Conservation (phyloP, 2,888 invertebrate species). For the Drosophila nr. fundita region DNA sequence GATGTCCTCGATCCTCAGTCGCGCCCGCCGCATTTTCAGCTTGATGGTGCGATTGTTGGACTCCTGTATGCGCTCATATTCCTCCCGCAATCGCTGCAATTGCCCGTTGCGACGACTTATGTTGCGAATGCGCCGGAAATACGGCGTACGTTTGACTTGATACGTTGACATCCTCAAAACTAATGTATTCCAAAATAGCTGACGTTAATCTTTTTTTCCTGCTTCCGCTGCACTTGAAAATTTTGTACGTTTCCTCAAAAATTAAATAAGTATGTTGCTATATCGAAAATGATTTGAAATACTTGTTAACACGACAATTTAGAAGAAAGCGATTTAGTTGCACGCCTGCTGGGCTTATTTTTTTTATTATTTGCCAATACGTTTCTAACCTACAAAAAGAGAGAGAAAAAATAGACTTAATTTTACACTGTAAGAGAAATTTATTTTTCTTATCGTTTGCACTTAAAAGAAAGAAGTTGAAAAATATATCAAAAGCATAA, state of each 20-base stretch:
- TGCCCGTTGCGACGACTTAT: constrained; percentile 76
- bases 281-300: no score
- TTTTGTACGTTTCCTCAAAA: constrained; percentile 52
- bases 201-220: constrained; percentile 4
- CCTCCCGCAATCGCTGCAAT: constrained; percentile 74
- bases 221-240: constrained; percentile 50
- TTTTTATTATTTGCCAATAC: background rate
- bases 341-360: no score
- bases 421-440: background rate
- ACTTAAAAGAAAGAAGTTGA: background rate
- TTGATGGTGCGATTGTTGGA: constrained; percentile 79
- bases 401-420: background rate
- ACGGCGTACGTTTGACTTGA: constrained; percentile 77
- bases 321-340: no score
- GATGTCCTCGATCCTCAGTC: constrained; percentile 77
- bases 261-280: constrained; percentile 14
- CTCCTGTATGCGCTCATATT: constrained; percentile 78
- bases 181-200: background rate
- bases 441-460: background rate
- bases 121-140: constrained; percentile 67
- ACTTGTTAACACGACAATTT: no score
- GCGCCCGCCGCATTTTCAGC: constrained; percentile 77
- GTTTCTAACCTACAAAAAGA: background rate
- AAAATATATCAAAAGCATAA: background rate
- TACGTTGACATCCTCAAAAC: constrained; percentile 71